Evolutionary conservation across 2,113 vertebrate genomes (phyloP).

Genomic region (Callospermophilus lateralis): DNA sequence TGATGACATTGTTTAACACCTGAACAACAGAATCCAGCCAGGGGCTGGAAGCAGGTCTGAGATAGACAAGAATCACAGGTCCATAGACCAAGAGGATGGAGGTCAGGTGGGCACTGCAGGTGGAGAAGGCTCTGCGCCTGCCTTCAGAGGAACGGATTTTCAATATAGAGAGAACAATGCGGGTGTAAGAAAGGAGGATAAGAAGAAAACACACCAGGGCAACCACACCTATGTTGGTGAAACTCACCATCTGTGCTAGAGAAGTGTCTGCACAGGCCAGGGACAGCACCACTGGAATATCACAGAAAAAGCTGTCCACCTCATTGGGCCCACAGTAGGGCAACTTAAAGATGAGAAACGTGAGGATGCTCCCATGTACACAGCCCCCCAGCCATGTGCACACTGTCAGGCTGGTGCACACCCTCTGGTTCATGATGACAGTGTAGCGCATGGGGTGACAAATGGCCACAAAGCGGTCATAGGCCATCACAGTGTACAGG

Average conservation of each 20-base stretch:
- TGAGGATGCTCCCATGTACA: constrained; percentile 38
- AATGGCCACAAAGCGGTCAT: constrained; percentile 72
- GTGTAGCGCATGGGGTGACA: not conserved
- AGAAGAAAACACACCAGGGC: not conserved
- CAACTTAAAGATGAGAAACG: constrained; percentile 14
- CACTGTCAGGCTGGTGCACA: constrained; percentile 37
- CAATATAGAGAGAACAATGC: constrained; percentile 54
- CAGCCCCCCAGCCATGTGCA: constrained; percentile 75
- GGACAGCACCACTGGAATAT: constrained; percentile 40
- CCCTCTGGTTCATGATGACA: constrained; percentile 72
- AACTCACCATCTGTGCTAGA: not conserved
- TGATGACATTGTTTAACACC: constrained; percentile 70
- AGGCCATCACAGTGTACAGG: constrained; percentile 85
- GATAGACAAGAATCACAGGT: constrained; percentile 74
- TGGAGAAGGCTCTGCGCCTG: constrained; percentile 70
- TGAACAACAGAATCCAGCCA: constrained; percentile 71
- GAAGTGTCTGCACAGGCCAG: constrained; percentile 51
- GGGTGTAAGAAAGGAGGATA: constrained; percentile 66
- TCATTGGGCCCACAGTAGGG: constrained; percentile 53
- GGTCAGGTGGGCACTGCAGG: constrained; percentile 78
- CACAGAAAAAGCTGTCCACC: constrained; percentile 70
- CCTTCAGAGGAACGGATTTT: constrained; percentile 49
- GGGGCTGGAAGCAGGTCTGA: constrained; percentile 47
- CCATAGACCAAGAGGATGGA: constrained; percentile 77
- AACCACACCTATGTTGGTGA: not conserved